phyloP scores from a whole-genome alignment of 2,113 vertebrate genomes.

The Pseudorectes ferrugineus region DNA sequence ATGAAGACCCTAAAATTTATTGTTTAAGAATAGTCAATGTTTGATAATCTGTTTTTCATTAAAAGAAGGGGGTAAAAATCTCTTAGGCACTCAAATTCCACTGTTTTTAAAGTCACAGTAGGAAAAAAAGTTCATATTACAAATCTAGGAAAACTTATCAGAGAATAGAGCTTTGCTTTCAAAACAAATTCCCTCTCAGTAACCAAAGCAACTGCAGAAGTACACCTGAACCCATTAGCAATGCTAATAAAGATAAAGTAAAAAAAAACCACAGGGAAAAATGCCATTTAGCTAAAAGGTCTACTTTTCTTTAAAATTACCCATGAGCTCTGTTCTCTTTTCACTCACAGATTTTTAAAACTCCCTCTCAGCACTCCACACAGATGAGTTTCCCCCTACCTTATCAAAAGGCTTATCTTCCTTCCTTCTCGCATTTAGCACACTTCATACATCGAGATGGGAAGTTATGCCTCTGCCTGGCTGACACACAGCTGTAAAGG shows the following conservation, averaged over 20 bases:
- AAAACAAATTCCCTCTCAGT: background rate
- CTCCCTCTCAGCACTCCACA: background rate
- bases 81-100: background rate
- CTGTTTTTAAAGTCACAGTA: background rate
- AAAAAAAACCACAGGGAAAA: background rate
- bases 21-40: background rate
- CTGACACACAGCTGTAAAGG: background rate
- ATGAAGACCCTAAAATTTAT: background rate
- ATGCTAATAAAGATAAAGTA: background rate
- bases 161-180: background rate
- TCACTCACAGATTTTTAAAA: background rate
- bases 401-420: background rate
- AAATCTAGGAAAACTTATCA: background rate
- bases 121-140: background rate
- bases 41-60: background rate
- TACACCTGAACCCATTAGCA: background rate
- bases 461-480: background rate
- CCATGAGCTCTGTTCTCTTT: background rate
- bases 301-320: background rate
- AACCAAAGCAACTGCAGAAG: background rate
- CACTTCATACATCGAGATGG: background rate
- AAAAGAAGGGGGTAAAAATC: background rate
- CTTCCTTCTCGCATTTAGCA: background rate
- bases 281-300: background rate
- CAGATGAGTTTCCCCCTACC: background rate